Evolutionary conservation across 2,797 vertebrate genomes (phyloP).

Genomic region (Pitangus sulphuratus): DNA sequence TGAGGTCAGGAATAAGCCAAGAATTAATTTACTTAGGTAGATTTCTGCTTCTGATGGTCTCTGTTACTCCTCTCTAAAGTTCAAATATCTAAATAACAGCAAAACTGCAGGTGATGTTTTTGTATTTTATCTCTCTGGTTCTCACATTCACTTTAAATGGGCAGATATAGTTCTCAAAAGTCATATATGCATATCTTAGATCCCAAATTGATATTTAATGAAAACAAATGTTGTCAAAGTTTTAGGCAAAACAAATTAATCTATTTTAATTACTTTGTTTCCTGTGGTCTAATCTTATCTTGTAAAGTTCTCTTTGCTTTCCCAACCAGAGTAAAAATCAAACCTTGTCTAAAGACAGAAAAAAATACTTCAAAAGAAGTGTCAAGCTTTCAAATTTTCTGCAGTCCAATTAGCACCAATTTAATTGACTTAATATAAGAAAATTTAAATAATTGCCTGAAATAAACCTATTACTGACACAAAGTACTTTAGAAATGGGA

Average conservation of each 20-base stretch:
- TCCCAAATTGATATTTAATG: neutral
- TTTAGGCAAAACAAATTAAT: no score
- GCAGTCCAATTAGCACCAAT: neutral
- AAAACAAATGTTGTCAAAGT: neutral
- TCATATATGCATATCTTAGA: neutral
- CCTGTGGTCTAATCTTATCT: neutral
- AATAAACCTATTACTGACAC: constrained; percentile 31
- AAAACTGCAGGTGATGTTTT: neutral
- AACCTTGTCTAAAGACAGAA: neutral
- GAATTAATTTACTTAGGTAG: neutral
- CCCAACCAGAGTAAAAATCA: neutral
- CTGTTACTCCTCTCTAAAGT: neutral
- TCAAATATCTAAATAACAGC: neutral
- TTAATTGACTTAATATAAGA: constrained; percentile 18
- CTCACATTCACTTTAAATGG: neutral
- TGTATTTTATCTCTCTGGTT: neutral
- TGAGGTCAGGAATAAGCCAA: neutral
- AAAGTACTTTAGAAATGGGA: neutral
- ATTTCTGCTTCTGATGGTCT: neutral
- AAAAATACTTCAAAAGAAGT: neutral
- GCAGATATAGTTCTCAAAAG: neutral
- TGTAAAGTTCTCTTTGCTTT: neutral
- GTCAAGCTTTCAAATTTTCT: neutral
- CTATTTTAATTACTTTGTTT: neutral
- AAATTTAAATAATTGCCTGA: constrained; percentile 4